phyloP scores from a whole-genome alignment of 1,140 invertebrate genomes.

The Nasonia vitripennis region DNA sequence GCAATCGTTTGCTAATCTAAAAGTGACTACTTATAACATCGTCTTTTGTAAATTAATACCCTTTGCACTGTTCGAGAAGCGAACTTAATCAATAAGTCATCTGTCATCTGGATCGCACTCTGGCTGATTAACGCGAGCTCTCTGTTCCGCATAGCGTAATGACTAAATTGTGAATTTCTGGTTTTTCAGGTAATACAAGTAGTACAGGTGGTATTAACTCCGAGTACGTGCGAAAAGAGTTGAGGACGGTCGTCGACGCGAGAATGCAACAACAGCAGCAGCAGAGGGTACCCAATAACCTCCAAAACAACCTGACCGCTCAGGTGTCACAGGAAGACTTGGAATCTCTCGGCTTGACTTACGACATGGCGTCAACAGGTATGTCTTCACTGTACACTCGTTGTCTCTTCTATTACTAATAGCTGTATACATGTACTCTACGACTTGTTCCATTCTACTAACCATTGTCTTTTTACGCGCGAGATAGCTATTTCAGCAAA shows the following conservation, averaged over 20 bases:
- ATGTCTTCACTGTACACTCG: constrained; percentile 53
- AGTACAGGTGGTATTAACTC: constrained; percentile 73
- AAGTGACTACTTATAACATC: constrained; percentile 17
- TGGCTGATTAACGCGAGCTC: constrained; percentile 16
- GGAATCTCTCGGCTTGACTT: constrained; percentile 81
- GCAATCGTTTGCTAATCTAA: constrained; percentile 28
- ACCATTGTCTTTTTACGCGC: background rate
- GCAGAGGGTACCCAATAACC: constrained; percentile 67
- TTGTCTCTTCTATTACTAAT: constrained; percentile 7
- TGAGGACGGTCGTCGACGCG: constrained; percentile 89
- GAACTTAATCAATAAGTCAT: constrained; percentile 46
- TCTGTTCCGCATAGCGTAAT: background rate
- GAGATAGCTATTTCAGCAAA: constrained; percentile 10
- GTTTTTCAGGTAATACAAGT: constrained; percentile 67
- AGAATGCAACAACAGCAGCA: constrained; percentile 79
- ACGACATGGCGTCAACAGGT: constrained; percentile 82
- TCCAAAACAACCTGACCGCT: constrained; percentile 72
- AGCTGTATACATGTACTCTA: background rate
- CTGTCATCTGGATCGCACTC: constrained; percentile 14
- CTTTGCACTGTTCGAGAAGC: constrained; percentile 14
- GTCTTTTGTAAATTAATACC: constrained; percentile 45
- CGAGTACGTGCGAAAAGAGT: constrained; percentile 92
- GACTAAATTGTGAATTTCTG: constrained; percentile 47
- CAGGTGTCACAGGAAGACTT: constrained; percentile 79
- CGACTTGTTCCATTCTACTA: constrained; percentile 6